Base-by-base conservation (phyloP, 2,888 invertebrate species). In the Meiosimyza decipiens region DNA sequence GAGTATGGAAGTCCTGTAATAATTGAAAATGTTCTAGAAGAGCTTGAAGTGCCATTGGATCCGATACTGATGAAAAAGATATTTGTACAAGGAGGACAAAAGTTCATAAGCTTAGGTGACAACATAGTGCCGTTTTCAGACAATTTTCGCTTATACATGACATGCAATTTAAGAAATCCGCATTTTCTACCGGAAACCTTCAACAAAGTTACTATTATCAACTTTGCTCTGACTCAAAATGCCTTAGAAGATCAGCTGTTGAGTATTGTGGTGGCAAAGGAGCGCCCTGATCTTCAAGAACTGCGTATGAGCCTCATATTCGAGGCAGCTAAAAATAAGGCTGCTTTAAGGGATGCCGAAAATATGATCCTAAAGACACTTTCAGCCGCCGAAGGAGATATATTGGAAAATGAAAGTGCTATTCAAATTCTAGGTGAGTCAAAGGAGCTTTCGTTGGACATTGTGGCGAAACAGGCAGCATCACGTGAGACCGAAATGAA, bases 381-480 rank as follows among this genome's bases (percentile, higher is more conserved):
- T 70, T 93, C 95, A 59, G 91, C 93, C 81, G 89, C 92, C 1
- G 93, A 95, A 84, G 95, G 96, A 3, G 95, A 96, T 84, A 96
- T 97, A 82, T 89, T 97, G 75, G 97, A 97, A 88, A 95, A 97
- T 85, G 96, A 97, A 88, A 90, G 90, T 5, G 97, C 97, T 4
- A 95, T 97, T 78, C 91, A 94, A 84, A 93, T 96, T 74, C 88
- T 97, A 62, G 95, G 95, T 84, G 93, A 94, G 5, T 96, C 96
- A 0, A 96, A 97, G 87, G 86, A 89, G 11, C 88, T 96, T 52
- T 93, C 96, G 0, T 90, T 91, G 72, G 95, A 95, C 81, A 96
- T 97, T 74, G 90, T 91, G 76, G 92, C 92, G 77, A 96, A 96
- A 90, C 95, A 96, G 76, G 91, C 91, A 79, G 92, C 94, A 69